phyloP scores from a whole-genome alignment of 2,888 invertebrate species.

The Digitonthophagus gazella region DNA sequence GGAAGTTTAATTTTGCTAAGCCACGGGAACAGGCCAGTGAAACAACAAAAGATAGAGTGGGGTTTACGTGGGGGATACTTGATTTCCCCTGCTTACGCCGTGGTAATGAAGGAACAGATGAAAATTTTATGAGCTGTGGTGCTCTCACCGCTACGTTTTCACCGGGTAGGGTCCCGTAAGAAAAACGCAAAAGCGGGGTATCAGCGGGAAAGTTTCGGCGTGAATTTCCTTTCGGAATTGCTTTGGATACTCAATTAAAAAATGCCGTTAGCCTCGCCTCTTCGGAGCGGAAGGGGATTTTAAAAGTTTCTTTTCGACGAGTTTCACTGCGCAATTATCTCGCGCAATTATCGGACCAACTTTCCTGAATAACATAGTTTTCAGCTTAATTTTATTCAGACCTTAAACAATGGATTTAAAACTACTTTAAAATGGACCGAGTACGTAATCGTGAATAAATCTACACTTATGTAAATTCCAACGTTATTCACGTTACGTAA shows the following conservation, averaged over 20 bases:
- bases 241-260: background rate
- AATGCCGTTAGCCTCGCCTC: background rate
- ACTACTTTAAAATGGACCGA: no score
- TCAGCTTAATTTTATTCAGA: background rate
- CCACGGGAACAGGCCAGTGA: background rate
- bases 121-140: constrained; percentile 30
- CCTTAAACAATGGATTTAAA: background rate
- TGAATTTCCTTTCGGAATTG: background rate
- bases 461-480: no score
- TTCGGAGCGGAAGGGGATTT: background rate
- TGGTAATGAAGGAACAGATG: constrained; percentile 34
- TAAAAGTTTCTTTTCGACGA: background rate
- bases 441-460: no score
- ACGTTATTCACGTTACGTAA: background rate
- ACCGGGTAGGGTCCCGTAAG: background rate
- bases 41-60: constrained; percentile 16
- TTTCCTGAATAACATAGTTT: background rate
- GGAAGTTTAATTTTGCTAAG: background rate
- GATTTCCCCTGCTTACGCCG: constrained; percentile 34
- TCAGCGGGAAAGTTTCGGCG: background rate
- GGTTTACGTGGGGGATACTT: constrained; percentile 28
- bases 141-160: constrained; percentile 6
- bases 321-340: background rate
- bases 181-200: background rate
- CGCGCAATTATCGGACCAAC: background rate